Base-by-base conservation (phyloP, 2,888 invertebrate species). In the Therioaphis trifolii region DNA sequence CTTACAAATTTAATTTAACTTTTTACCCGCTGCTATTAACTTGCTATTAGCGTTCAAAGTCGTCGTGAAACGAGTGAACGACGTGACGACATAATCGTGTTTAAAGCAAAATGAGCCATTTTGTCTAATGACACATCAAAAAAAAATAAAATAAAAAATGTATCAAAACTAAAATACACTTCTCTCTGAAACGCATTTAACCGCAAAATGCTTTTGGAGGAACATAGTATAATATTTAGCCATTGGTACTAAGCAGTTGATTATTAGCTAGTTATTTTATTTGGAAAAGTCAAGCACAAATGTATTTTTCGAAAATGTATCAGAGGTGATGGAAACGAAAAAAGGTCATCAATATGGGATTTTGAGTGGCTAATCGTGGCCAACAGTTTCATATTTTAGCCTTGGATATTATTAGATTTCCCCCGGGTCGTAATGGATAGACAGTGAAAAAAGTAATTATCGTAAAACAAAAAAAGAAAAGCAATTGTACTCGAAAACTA, bases 401-500 rank as follows among this genome's bases (percentile, higher is more conserved):
- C 77, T 77, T 77, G 77, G 49, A 49, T n/a, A 46, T 24, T 18
- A 35, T 35, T 5, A 35, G 2, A 71, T n/a, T 61, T 27, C 68
- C 52, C 49, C 21, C 78, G 52, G 78, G 68, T 49, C 27, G 77
- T 55, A 74, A 21, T n/a, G 35, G 78, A 24, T 21, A 43, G 58
- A 68, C 29, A 68, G 40, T 12, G 55, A 24, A 40, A 78, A 69
- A 79, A 69, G 78, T 79, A 79, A 79, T 79, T 69, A 79, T 79
- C 69, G n/a, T 79, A 55, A 69, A 69, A 77, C 29, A 66, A 77
- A 66, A 76, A 35, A 76, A 61, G 49, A 52, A 69, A 79, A 79
- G 58, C 79, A 71, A 80, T 80, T 80, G 71, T 80, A 14, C 78
- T 80, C 43, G 61, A 18, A 46, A 76, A 80, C 79, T 80, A 58